Conservation (phyloP, 1,140 invertebrate genomes). For the Euura lappo region DNA sequence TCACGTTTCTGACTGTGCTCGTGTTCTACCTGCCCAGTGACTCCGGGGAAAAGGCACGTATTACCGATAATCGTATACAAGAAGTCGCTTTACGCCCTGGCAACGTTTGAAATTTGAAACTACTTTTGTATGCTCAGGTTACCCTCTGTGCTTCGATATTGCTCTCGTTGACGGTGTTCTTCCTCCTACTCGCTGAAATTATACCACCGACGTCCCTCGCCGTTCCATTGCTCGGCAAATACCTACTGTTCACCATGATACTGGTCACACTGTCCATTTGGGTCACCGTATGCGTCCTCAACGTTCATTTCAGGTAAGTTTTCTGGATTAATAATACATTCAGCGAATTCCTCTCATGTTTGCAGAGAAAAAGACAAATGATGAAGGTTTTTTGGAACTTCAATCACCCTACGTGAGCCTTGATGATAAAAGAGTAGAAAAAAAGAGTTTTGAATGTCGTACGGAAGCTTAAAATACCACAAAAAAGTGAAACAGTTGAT, state of each 20-base stretch:
- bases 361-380: too few relatives aligned
- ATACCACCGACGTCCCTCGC: slow-evolving; percentile 97
- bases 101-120: slow-evolving; percentile 11
- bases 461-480: too few relatives aligned
- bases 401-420: too few relatives aligned
- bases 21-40: slow-evolving; percentile 97
- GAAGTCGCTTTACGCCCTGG: neutral
- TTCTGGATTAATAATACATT: neutral
- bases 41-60: slow-evolving; percentile 87
- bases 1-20: slow-evolving; percentile 92
- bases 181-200: slow-evolving; percentile 95
- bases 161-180: slow-evolving; percentile 97
- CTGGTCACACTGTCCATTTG: slow-evolving; percentile 95
- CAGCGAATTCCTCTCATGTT: too few relatives aligned
- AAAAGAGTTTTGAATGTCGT: too few relatives aligned
- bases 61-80: slow-evolving; percentile 12
- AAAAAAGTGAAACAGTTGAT: too few relatives aligned
- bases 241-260: slow-evolving; percentile 97
- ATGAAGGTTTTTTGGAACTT: too few relatives aligned
- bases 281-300: slow-evolving; percentile 95
- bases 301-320: slow-evolving; percentile 95
- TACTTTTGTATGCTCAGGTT: slow-evolving; percentile 59
- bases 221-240: slow-evolving; percentile 96
- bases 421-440: too few relatives aligned
- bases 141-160: slow-evolving; percentile 97